Conservation (phyloP, 2,113 vertebrate species). For the Pachyramphus minor region DNA sequence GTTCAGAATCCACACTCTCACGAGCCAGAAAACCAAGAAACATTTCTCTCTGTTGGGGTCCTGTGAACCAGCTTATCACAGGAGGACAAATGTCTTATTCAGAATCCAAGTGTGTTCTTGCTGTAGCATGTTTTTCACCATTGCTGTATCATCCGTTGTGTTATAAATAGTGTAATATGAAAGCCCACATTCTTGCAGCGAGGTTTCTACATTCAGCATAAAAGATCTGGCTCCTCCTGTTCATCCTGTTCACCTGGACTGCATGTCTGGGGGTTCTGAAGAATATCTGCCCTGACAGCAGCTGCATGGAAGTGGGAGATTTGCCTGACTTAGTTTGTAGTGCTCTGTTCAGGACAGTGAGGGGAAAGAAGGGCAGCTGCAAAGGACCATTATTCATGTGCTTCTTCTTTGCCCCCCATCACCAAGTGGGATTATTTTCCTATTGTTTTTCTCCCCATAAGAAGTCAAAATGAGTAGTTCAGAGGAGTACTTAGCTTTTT, state of each 20-base stretch:
- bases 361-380: background rate
- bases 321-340: background rate
- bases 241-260: background rate
- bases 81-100: background rate
- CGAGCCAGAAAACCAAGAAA: background rate
- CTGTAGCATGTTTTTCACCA: background rate
- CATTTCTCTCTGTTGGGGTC: background rate
- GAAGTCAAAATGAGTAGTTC: background rate
- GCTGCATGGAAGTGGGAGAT: fast-evolving
- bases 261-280: background rate
- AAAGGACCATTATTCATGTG: background rate
- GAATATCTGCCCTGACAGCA: background rate
- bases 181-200: background rate
- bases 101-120: background rate
- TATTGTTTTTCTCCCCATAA: background rate
- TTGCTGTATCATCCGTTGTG: background rate
- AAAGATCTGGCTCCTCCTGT: background rate
- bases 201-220: background rate
- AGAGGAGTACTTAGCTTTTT: background rate
- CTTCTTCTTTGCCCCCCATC: background rate
- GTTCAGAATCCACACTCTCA: background rate
- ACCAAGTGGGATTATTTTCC: background rate
- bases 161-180: background rate
- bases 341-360: background rate
- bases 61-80: background rate